A percentile compares a stretch with the other conserved stretches of the same genome.
These are phyloP conservation scores for Ophioninae sp. DNA, from an alignment of 2,888 invertebrate genomes.

Conservation along the genomic window DNA sequence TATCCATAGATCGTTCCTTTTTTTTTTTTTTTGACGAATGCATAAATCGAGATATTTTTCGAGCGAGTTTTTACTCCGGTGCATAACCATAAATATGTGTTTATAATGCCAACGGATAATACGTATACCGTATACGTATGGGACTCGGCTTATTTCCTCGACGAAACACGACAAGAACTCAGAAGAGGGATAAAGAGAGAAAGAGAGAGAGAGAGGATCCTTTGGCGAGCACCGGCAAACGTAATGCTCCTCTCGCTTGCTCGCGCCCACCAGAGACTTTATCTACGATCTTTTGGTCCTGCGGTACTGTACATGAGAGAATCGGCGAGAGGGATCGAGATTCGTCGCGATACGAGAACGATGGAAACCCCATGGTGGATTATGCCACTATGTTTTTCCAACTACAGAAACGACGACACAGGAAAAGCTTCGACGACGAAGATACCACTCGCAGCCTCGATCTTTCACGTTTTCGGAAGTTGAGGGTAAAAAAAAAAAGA, in stretches of 20 bases:
- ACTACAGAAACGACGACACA: constrained; percentile 55
- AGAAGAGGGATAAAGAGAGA: neutral
- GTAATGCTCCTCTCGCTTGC: constrained; percentile 62
- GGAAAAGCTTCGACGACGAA: constrained; percentile 70
- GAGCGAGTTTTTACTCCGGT: constrained; percentile 26
- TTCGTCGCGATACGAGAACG: constrained; percentile 70
- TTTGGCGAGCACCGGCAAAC: constrained; percentile 65
- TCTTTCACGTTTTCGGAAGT: constrained; percentile 16
- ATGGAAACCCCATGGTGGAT: constrained; percentile 76
- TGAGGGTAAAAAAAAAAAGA: constrained; percentile 1
- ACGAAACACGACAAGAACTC: constrained; percentile 53
- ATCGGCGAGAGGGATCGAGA: constrained; percentile 71
- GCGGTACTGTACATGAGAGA: constrained; percentile 64
- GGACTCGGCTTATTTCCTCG: constrained; percentile 43
- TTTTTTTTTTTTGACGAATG: constrained; percentile 1
- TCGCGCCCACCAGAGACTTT: constrained; percentile 55
- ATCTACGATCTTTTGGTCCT: constrained; percentile 71
- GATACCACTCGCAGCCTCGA: constrained; percentile 20
- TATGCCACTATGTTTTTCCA: constrained; percentile 68
- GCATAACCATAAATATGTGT: constrained; percentile 31
- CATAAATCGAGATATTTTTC: constrained; percentile 46
- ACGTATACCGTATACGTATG: constrained; percentile 35
- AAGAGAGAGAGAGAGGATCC: constrained; percentile 45
- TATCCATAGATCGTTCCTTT: constrained; percentile 27
- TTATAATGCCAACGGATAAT: constrained; percentile 37